Conservation (phyloP, 2,113 vertebrate species). For the Megaceryle torquata region DNA sequence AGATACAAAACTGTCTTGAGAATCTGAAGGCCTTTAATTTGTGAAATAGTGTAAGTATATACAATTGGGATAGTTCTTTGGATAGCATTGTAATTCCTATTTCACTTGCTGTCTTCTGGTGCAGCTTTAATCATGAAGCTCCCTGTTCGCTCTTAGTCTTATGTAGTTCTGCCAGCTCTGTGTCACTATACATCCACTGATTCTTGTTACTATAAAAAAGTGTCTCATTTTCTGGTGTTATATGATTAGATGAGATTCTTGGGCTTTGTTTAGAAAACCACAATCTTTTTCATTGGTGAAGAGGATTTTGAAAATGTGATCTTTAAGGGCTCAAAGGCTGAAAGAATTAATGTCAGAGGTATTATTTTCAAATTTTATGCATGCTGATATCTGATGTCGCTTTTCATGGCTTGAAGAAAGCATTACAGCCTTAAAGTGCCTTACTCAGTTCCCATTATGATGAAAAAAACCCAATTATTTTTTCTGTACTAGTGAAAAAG, state of each 20-base stretch:
- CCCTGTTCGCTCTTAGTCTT: not conserved
- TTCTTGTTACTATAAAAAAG: not conserved
- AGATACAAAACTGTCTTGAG: not conserved
- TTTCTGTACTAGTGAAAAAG: not conserved
- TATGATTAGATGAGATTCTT: not conserved
- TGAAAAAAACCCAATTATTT: not conserved
- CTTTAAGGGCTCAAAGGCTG: not conserved
- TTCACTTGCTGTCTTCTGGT: not conserved
- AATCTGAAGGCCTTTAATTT: not conserved
- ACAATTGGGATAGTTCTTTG: not conserved
- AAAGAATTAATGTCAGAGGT: not conserved
- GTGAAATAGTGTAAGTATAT: not conserved
- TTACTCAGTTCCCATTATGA: not conserved
- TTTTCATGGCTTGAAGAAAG: not conserved
- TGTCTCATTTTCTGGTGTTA: not conserved
- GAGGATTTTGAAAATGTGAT: slow-evolving; percentile 2
- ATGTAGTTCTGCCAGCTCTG: not conserved
- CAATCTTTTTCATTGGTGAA: not conserved
- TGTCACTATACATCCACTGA: not conserved
- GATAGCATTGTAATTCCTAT: not conserved
- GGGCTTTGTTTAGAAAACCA: not conserved
- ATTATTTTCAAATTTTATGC: not conserved
- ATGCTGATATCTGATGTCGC: not conserved
- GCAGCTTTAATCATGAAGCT: not conserved
- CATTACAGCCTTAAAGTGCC: not conserved